Evolutionary conservation across 2,888 invertebrate species (phyloP).

Genomic region (Morpho achilles): DNA sequence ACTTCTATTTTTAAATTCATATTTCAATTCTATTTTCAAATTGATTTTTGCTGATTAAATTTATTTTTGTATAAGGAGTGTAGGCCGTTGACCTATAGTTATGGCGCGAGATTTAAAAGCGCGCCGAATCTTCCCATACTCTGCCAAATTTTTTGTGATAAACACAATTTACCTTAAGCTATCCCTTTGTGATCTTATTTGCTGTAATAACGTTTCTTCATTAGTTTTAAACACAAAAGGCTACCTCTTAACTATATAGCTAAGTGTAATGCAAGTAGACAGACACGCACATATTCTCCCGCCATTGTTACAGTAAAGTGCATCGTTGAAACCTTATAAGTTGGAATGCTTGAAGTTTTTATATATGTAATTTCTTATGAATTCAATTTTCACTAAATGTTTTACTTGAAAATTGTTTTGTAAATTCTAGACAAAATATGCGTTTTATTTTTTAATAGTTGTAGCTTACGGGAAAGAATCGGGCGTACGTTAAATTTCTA

Average conservation of each 20-base stretch:
- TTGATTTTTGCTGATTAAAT: neutral
- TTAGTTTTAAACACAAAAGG: too few relatives aligned
- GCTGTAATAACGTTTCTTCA: too few relatives aligned
- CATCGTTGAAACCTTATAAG: conserved; percentile 26
- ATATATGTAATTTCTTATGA: neutral
- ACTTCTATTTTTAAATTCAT: neutral
- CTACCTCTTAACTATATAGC: neutral
- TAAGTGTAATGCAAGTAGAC: conserved; percentile 15
- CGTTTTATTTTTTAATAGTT: too few relatives aligned
- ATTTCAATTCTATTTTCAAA: too few relatives aligned
- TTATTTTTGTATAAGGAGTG: neutral
- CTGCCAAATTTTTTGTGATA: too few relatives aligned
- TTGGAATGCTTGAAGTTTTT: conserved; percentile 3
- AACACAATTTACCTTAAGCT: too few relatives aligned
- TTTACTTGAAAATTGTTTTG: too few relatives aligned
- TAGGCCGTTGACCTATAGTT: neutral
- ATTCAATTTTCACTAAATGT: too few relatives aligned
- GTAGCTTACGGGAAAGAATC: too few relatives aligned
- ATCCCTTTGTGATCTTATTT: too few relatives aligned
- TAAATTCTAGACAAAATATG: too few relatives aligned
- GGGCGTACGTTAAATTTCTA: too few relatives aligned
- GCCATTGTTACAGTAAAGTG: conserved; percentile 18
- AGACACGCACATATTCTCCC: conserved; percentile 18
- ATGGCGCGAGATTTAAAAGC: conserved; percentile 9
- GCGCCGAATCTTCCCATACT: neutral